These are phyloP conservation scores for Drosophila putrida DNA, from an alignment of 2,888 invertebrate genomes.

Conservation along the genomic window DNA sequence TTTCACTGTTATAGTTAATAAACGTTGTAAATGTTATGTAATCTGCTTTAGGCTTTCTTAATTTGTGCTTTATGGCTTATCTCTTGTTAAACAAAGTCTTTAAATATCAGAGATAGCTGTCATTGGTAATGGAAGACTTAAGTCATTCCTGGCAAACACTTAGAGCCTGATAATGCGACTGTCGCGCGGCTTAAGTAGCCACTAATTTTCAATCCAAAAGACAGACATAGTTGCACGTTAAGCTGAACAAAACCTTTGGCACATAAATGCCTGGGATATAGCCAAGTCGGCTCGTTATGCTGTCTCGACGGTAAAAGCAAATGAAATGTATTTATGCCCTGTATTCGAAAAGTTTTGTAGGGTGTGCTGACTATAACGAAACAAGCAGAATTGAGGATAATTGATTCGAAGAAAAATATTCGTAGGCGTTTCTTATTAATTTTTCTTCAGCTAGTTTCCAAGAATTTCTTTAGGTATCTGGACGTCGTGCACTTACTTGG, in stretches of 20 bases:
- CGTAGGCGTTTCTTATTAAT: neutral
- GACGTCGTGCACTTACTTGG: neutral
- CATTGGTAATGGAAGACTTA: slow-evolving; percentile 7
- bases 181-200: slow-evolving; percentile 62
- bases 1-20: neutral
- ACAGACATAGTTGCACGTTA: slow-evolving; percentile 43
- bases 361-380: slow-evolving; percentile 12
- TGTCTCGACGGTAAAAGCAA: slow-evolving; percentile 54
- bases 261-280: slow-evolving; percentile 36
- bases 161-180: slow-evolving; percentile 40
- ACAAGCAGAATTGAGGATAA: neutral
- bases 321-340: slow-evolving; percentile 41
- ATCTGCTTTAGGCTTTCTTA: neutral
- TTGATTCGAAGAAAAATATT: neutral
- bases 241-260: slow-evolving; percentile 33
- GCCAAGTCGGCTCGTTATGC: slow-evolving; percentile 47
- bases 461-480: neutral
- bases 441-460: neutral
- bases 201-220: slow-evolving; percentile 71
- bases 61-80: slow-evolving; percentile 4
- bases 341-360: neutral
- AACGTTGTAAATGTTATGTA: slow-evolving; percentile 3
- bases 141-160: slow-evolving; percentile 24
- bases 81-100: slow-evolving; percentile 6
- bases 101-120: slow-evolving; percentile 5